Percentiles rank a stretch among this genome's conserved stretches.
Conservation (phyloP, 2,888 invertebrate genomes). For the Parapristionchus giblindavisi region DNA sequence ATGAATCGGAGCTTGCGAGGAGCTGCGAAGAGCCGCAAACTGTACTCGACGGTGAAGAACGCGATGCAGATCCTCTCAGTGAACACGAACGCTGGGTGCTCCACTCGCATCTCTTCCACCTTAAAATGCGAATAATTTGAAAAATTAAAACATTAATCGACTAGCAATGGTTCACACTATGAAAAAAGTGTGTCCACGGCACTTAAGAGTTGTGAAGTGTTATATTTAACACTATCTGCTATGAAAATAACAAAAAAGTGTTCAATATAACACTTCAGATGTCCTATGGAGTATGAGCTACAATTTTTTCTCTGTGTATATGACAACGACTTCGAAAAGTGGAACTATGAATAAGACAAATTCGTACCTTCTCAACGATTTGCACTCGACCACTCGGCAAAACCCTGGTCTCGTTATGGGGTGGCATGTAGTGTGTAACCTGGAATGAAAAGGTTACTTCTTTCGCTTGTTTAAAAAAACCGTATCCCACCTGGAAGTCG, state of each 20-base stretch:
- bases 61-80: constrained; percentile 69
- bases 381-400: constrained; percentile 63
- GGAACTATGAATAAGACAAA: too few relatives aligned
- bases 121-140: neutral
- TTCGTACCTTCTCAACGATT: constrained; percentile 54
- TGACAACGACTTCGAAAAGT: too few relatives aligned
- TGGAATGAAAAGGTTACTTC: constrained; percentile 35
- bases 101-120: constrained; percentile 65
- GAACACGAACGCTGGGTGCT: constrained; percentile 69
- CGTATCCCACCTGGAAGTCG: constrained; percentile 62
- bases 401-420: constrained; percentile 63
- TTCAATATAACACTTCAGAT: too few relatives aligned
- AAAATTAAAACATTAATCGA: too few relatives aligned
- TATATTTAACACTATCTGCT: too few relatives aligned
- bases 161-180: too few relatives aligned
- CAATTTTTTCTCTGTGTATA: too few relatives aligned
- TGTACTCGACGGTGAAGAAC: constrained; percentile 68
- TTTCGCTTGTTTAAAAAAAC: constrained; percentile 6
- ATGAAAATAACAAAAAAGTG: too few relatives aligned
- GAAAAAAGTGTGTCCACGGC: too few relatives aligned
- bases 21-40: constrained; percentile 63
- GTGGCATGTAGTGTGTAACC: constrained; percentile 63
- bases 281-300: too few relatives aligned
- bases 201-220: too few relatives aligned
- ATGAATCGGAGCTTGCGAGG: constrained; percentile 67